Evolutionary conservation across 1,140 invertebrate genomes (phyloP).

Genomic region (Bursaphelenchus mucronatus): DNA sequence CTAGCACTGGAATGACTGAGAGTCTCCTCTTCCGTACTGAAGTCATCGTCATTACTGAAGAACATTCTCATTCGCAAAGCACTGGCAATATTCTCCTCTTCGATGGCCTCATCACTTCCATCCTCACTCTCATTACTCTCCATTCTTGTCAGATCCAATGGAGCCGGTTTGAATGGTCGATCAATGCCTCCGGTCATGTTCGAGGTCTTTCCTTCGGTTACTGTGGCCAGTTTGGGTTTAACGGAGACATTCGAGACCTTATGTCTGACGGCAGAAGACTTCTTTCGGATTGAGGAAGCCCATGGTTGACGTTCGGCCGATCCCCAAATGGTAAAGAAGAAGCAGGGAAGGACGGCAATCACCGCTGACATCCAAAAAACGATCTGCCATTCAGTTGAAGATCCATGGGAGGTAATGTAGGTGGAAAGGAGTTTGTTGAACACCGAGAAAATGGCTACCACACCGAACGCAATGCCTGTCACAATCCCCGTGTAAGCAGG

Average conservation of each 20-base stretch:
- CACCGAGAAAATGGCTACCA: slow-evolving; percentile 47
- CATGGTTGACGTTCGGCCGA: slow-evolving; percentile 47
- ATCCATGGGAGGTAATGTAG: slow-evolving; percentile 35
- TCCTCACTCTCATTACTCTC: slow-evolving; percentile 9
- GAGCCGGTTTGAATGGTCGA: slow-evolving; percentile 2
- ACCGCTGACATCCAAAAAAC: slow-evolving; percentile 50
- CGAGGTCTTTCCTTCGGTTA: slow-evolving; percentile 16
- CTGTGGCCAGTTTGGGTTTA: not conserved
- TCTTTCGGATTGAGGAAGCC: slow-evolving; percentile 30
- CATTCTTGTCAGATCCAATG: slow-evolving; percentile 6
- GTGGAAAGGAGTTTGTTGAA: slow-evolving; percentile 50
- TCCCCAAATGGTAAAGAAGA: slow-evolving; percentile 55
- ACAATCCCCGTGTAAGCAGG: slow-evolving; percentile 52
- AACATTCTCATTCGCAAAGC: slow-evolving; percentile 13
- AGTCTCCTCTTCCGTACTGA: no score
- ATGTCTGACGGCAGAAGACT: slow-evolving; percentile 16
- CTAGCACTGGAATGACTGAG: no score
- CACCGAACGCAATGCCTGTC: slow-evolving; percentile 50
- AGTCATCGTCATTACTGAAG: not conserved
- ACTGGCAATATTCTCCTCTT: slow-evolving; percentile 5
- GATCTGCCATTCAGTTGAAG: slow-evolving; percentile 44
- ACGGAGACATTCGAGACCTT: slow-evolving; percentile 7
- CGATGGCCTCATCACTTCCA: not conserved
- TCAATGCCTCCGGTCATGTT: not conserved
- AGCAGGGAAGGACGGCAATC: slow-evolving; percentile 44